A percentile compares a stretch with the other conserved stretches of the same genome.
phyloP scores from a whole-genome alignment of 2,113 vertebrate species.

The Pygathrix nemaeus region DNA sequence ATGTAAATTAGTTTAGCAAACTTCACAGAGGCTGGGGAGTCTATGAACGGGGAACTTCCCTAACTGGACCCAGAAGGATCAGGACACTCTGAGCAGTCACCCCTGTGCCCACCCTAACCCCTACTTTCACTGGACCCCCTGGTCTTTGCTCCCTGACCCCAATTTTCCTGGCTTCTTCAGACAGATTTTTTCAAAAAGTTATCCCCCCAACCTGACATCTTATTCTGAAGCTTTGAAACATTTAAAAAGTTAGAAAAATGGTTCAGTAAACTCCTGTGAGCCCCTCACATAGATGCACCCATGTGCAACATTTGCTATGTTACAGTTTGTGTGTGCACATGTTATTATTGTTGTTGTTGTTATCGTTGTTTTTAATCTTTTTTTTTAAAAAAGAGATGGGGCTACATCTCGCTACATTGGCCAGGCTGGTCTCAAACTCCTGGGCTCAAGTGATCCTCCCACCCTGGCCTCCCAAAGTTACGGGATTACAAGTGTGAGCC shows the following conservation, averaged over 20 bases:
- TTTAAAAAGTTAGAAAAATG: background rate
- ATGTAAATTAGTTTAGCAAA: background rate
- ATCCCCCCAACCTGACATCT: too few relatives aligned
- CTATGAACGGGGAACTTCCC: background rate
- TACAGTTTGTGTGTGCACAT: background rate
- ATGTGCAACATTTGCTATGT: background rate
- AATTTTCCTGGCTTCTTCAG: background rate
- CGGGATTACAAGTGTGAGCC: too few relatives aligned
- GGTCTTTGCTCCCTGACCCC: background rate
- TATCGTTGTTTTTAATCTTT: too few relatives aligned
- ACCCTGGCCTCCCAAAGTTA: too few relatives aligned
- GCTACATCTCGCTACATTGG: too few relatives aligned
- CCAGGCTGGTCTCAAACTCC: too few relatives aligned
- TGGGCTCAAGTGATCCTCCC: too few relatives aligned
- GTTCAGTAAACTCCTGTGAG: background rate
- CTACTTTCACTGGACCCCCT: background rate
- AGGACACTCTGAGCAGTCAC: background rate
- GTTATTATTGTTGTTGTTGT: accelerated
- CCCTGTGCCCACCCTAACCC: background rate
- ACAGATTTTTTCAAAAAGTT: background rate
- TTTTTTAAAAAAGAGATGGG: too few relatives aligned
- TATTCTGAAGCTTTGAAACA: background rate
- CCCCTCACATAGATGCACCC: background rate
- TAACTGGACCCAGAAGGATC: background rate
- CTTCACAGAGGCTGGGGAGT: too few relatives aligned